A percentile compares a stretch with the other conserved stretches of the same genome.
Conservation (phyloP, 2,113 vertebrate species). For the Pollimyrus isidori region DNA sequence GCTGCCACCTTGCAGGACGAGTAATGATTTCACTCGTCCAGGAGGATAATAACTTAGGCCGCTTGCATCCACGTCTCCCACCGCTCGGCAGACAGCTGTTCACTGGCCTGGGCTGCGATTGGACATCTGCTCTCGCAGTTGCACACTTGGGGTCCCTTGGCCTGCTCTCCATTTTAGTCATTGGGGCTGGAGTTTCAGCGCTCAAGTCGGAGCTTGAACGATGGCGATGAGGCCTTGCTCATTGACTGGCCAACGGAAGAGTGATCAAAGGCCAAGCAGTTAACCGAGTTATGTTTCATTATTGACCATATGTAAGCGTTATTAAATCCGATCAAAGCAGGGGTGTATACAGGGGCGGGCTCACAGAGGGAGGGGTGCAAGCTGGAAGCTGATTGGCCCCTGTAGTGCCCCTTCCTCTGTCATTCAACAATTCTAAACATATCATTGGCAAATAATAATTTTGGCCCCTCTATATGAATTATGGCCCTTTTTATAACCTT, state of each 20-base stretch:
- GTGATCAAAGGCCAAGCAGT: not conserved
- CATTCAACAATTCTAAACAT: not conserved
- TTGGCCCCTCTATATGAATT: not conserved
- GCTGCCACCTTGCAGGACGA: not conserved
- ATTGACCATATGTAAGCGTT: not conserved
- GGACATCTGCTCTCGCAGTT: constrained; percentile 2
- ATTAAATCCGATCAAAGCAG: not conserved
- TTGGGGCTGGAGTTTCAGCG: not conserved
- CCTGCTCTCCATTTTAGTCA: not conserved
- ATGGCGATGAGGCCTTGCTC: not conserved
- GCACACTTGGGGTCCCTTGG: not conserved
- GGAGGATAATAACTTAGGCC: not conserved
- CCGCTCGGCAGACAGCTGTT: not conserved
- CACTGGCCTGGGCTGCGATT: not conserved
- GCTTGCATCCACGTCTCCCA: not conserved
- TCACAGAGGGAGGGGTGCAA: not conserved
- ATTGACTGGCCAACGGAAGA: not conserved
- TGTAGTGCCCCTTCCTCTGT: not conserved
- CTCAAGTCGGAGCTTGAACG: not conserved
- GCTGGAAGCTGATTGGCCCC: not conserved
- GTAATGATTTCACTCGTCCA: not conserved
- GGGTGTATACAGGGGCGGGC: not conserved
- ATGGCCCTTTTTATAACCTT: not conserved
- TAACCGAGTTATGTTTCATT: not conserved
- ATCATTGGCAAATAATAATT: not conserved